Base-by-base conservation (phyloP, 2,888 invertebrate species). In the Amitus sp. region DNA sequence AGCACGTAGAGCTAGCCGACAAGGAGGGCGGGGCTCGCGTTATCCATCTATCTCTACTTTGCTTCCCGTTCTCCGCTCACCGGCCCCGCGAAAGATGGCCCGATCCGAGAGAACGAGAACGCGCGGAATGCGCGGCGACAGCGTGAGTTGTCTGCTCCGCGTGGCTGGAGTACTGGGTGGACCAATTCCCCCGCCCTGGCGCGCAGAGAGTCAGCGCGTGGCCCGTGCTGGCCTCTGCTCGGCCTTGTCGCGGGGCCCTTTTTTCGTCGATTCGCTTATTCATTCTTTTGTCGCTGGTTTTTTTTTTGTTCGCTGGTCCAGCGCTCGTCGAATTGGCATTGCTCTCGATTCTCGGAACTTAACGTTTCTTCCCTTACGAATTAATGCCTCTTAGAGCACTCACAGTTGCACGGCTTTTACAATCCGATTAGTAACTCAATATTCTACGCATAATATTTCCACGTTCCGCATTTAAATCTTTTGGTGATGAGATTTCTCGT, bases 1-100 rank as follows among this genome's bases (percentile, higher is more conserved):
- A 13, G 34, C 13, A 5, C 34, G 34, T 34, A 12, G 52, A 19
- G 51, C 40, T 42, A 61, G 54, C 56, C 55, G 59, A 60, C 54
- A 50, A 55, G 58, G 52, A 54, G 65, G 67, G 67, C 65, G 67
- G 67, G 67, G 73, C 68, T 69, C 69, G 54, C 54, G 67, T 71
- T 72, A 72, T 72, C 70, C 70, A 68, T 73, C 69, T 65, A 71
- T 70, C 71, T 71, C 67, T 62, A 68, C 63, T 65, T 64, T 49
- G 56, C 60, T 69, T 60, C 67, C 65, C 62, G 50, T 56, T 62
- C 65, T 59, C 65, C 62, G 65, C 67, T 66, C 63, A 64, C 58
- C 50, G 53, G 47, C 50, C 53, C 55, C 62, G 57, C 51, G 46
- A 66, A 57, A 51, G 56, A 52, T 65, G 55, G 46, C 37, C 46